phyloP scores from a whole-genome alignment of 2,888 invertebrate species.

The Netelia virgata region DNA sequence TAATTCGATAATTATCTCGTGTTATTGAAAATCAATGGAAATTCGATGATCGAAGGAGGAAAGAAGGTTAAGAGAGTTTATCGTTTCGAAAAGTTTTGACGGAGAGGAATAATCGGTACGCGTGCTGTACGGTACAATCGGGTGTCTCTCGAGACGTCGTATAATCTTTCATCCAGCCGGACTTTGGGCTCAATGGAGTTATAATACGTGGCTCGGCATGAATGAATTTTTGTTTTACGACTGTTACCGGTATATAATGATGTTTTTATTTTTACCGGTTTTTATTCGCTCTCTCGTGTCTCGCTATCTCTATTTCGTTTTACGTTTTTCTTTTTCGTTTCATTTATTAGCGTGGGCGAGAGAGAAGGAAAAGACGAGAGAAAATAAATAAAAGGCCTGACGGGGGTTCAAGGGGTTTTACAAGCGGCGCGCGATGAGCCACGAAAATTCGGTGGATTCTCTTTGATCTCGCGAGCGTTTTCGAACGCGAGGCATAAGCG shows the following conservation, averaged over 20 bases:
- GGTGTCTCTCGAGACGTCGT: constrained; percentile 3
- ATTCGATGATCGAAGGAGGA: too few relatives aligned
- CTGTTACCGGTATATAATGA: constrained; percentile 52
- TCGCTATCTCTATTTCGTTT: constrained; percentile 80
- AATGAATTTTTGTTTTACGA: constrained; percentile 78
- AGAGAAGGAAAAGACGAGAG: constrained; percentile 42
- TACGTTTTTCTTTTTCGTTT: constrained; percentile 45
- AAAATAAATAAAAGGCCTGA: constrained; percentile 18
- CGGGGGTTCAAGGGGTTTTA: constrained; percentile 35
- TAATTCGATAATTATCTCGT: too few relatives aligned
- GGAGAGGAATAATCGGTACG: constrained; percentile 2
- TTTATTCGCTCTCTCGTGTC: constrained; percentile 43
- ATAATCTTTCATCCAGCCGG: constrained; percentile 32
- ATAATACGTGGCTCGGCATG: constrained; percentile 72
- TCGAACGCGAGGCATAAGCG: constrained; percentile 23
- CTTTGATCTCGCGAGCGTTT: constrained; percentile 76
- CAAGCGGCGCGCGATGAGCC: constrained; percentile 69
- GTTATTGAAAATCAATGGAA: too few relatives aligned
- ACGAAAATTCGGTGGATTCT: constrained; percentile 75
- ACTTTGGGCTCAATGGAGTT: constrained; percentile 67
- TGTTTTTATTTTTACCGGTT: constrained; percentile 59
- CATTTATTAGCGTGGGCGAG: constrained; percentile 75
- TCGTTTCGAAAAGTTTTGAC: background rate
- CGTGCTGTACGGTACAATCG: constrained; percentile 14
- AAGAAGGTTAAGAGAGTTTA: background rate